Percentiles rank a stretch among this genome's conserved stretches.
Conservation (phyloP, 30 jellyfish, hydroid and myxozoan species). For the Turritopsis dohrnii region DNA sequence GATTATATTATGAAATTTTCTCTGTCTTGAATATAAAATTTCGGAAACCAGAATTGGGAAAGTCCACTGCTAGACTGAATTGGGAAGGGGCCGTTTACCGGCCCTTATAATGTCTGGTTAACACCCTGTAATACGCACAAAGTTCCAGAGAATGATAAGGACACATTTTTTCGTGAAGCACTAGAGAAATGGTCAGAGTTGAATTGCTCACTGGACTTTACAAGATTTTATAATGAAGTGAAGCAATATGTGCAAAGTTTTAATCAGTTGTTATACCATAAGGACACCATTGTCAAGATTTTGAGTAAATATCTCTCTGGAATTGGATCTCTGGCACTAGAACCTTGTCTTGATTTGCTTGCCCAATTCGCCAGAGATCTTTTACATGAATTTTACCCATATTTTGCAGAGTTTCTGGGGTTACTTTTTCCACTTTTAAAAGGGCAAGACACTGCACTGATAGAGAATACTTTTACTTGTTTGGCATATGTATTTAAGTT, state of each 20-base stretch:
- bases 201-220: constrained; percentile 65
- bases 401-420: constrained; percentile 46
- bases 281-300: constrained; percentile 48
- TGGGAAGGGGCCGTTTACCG: too few species aligned
- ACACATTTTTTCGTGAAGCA: constrained; percentile 77
- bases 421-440: constrained; percentile 20
- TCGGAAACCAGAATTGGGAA: too few species aligned
- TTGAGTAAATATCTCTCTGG: constrained; percentile 29
- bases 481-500: constrained; percentile 72
- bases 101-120: too few species aligned
- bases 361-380: constrained; percentile 73
- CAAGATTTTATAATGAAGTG: constrained; percentile 41
- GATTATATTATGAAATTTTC: too few species aligned
- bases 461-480: constrained; percentile 65
- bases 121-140: constrained; percentile 48
- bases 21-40: too few species aligned
- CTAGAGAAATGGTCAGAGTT: constrained; percentile 69
- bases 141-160: constrained; percentile 75
- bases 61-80: too few species aligned
- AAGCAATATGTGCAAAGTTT: constrained; percentile 47
- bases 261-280: constrained; percentile 56
- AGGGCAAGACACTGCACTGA: constrained; percentile 52
- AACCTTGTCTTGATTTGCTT: constrained; percentile 70
- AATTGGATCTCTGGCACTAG: constrained; percentile 46
- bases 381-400: constrained; percentile 56